These are phyloP conservation scores for Bubo bubo DNA, from an alignment of 2,113 vertebrate genomes.

Conservation along the genomic window DNA sequence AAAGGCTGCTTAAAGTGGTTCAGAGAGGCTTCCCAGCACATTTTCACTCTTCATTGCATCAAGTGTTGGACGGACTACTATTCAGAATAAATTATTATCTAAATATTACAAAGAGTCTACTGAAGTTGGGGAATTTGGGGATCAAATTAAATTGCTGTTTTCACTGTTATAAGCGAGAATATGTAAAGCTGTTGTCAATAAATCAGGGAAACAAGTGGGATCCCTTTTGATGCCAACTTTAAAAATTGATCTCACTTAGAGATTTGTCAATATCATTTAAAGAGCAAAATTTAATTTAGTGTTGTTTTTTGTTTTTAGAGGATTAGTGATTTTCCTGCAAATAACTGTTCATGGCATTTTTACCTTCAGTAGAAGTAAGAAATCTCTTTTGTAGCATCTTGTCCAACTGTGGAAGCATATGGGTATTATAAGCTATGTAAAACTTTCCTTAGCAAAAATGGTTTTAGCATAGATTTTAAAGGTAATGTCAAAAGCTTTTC, in stretches of 20 bases:
- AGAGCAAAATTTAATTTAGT: slow-evolving; percentile 56
- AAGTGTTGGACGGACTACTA: slow-evolving; percentile 50
- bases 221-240: slow-evolving; percentile 68
- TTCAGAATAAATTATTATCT: slow-evolving; percentile 78
- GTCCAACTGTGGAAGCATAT: background rate
- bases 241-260: slow-evolving; percentile 73
- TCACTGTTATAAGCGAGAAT: slow-evolving; percentile 67
- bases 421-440: background rate
- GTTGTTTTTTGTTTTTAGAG: background rate
- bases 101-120: slow-evolving; percentile 49
- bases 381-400: background rate
- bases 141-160: slow-evolving; percentile 77
- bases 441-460: background rate
- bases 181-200: slow-evolving; percentile 71
- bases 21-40: slow-evolving; percentile 35
- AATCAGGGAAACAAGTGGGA: slow-evolving; percentile 69
- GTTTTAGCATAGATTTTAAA: background rate
- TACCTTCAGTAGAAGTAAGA: background rate
- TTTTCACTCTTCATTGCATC: slow-evolving; percentile 45
- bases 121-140: slow-evolving; percentile 60
- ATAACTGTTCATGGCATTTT: background rate
- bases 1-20: slow-evolving; percentile 68
- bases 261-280: slow-evolving; percentile 62
- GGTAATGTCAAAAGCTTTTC: background rate
- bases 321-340: slow-evolving; percentile 20